Evolutionary conservation across 2,113 vertebrate species (phyloP).

Genomic region (Pygathrix nemaeus): DNA sequence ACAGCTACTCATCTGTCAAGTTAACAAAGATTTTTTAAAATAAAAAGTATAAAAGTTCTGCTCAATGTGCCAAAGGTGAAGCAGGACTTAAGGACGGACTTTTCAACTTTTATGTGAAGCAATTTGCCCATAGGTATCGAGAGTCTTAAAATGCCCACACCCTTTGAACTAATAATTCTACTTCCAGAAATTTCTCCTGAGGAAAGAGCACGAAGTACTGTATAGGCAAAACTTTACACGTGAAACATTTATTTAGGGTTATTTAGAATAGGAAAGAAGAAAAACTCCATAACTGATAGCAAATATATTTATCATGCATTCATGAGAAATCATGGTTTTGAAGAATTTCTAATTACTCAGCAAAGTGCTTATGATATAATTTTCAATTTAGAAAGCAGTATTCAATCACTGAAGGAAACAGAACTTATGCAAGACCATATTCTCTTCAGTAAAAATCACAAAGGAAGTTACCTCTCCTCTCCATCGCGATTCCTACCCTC

Average conservation of each 20-base stretch:
- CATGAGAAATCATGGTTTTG: not conserved
- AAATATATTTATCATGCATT: not conserved
- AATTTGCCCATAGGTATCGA: fast-evolving
- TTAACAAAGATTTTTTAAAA: not conserved
- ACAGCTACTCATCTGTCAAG: not conserved
- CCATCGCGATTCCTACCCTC: fast-evolving
- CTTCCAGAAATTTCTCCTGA: not conserved
- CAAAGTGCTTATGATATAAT: not conserved
- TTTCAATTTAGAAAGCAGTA: not conserved
- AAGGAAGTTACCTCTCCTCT: fast-evolving
- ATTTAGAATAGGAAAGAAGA: not conserved
- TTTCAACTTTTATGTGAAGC: fast-evolving
- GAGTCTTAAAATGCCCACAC: fast-evolving
- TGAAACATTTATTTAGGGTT: not conserved
- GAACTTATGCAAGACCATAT: fast-evolving
- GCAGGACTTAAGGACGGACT: fast-evolving
- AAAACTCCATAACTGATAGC: not conserved
- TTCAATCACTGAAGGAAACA: fast-evolving
- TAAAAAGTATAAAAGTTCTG: not conserved
- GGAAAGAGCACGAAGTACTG: not conserved
- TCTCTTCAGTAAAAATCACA: not conserved
- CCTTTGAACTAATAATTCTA: not conserved
- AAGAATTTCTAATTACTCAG: not conserved
- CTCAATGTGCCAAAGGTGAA: not conserved
- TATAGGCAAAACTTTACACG: fast-evolving